These are phyloP conservation scores for Mobula hypostoma DNA, from an alignment of 2,113 vertebrate genomes.

Conservation along the genomic window DNA sequence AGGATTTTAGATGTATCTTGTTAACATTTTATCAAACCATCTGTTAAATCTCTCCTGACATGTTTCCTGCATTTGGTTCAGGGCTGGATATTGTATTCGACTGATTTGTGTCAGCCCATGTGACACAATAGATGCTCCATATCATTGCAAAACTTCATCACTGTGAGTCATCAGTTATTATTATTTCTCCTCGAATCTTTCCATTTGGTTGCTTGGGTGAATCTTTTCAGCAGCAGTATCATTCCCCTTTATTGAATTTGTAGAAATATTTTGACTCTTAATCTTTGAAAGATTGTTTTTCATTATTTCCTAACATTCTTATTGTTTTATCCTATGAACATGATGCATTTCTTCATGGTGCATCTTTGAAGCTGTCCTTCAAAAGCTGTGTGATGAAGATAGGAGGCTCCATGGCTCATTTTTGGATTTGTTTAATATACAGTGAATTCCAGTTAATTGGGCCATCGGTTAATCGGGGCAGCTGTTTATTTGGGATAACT, in stretches of 20 bases:
- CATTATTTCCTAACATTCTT: not conserved
- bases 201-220: not conserved
- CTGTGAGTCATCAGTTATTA: conserved; percentile 46
- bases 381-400: not conserved
- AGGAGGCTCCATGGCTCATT: not conserved
- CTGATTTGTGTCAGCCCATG: conserved; percentile 47
- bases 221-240: not conserved
- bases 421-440: not conserved
- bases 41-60: conserved; percentile 48
- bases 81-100: conserved; percentile 44
- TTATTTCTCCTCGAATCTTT: conserved; percentile 40
- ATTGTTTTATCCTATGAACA: not conserved
- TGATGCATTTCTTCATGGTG: not conserved
- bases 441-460: too few relatives aligned
- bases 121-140: conserved; percentile 45
- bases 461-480: too few relatives aligned
- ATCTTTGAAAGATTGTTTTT: not conserved
- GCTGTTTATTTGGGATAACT: too few relatives aligned
- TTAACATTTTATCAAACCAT: conserved; percentile 49
- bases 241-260: not conserved
- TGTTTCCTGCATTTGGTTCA: conserved; percentile 43
- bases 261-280: not conserved
- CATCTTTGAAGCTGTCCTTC: not conserved
- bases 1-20: conserved; percentile 43
- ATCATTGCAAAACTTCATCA: conserved; percentile 43